Percentiles rank a stretch among this genome's conserved stretches.
These are phyloP conservation scores for Melieria omissa DNA, from an alignment of 2,888 invertebrate genomes.

Conservation along the genomic window DNA sequence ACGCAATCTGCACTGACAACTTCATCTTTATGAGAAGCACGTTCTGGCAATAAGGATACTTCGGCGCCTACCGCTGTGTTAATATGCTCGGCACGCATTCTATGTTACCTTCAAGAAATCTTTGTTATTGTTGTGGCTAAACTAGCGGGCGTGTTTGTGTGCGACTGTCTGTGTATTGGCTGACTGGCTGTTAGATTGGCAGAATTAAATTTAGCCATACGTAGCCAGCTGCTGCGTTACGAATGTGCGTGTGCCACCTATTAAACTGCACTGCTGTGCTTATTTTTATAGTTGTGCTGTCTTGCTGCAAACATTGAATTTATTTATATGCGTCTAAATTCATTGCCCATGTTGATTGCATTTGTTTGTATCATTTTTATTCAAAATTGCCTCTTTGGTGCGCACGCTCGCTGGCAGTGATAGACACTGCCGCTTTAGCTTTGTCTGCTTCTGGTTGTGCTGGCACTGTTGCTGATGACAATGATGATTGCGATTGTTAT, in stretches of 20 bases:
- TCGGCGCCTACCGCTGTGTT: too few relatives aligned
- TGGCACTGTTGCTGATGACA: conserved; percentile 6
- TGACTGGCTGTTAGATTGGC: neutral
- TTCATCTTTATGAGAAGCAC: too few relatives aligned
- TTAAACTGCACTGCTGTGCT: neutral
- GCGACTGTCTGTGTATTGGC: too few relatives aligned
- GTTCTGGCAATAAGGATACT: too few relatives aligned
- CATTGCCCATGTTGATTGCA: conserved; percentile 17
- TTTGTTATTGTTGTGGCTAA: too few relatives aligned
- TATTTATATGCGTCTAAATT: conserved; percentile 12
- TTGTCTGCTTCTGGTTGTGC: neutral
- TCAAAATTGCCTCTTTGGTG: conserved; percentile 1
- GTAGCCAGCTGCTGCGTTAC: neutral
- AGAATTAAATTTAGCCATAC: neutral
- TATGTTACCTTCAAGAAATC: too few relatives aligned
- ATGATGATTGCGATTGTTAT: conserved; percentile 1
- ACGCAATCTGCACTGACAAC: too few relatives aligned
- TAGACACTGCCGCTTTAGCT: neutral
- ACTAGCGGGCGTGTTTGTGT: too few relatives aligned
- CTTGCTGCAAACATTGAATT: conserved; percentile 2
- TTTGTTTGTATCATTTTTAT: conserved; percentile 18
- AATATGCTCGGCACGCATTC: too few relatives aligned
- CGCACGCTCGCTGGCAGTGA: neutral
- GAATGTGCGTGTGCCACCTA: neutral
- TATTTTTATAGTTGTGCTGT: neutral